Conservation (phyloP, 2,888 invertebrate species). For the Amphiduros pacificus region DNA sequence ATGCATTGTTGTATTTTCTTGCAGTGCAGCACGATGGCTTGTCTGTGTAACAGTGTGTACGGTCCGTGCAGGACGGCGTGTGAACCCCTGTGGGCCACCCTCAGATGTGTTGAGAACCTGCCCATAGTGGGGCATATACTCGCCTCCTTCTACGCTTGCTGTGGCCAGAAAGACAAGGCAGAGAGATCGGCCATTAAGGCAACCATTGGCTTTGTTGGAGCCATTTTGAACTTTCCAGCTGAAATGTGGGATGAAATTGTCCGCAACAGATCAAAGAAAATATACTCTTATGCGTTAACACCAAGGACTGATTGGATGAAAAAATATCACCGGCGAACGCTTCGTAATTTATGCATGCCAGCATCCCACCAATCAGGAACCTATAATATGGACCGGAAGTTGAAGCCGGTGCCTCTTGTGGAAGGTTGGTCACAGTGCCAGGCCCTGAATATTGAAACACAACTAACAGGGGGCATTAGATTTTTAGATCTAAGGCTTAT, state of each 20-base stretch:
- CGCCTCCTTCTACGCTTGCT: conserved; percentile 22
- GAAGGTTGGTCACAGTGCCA: conserved; percentile 29
- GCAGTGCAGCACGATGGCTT: too few relatives aligned
- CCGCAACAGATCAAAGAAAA: conserved; percentile 19
- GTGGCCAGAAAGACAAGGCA: conserved; percentile 16
- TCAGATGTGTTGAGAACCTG: conserved; percentile 27
- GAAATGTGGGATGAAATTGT: conserved; percentile 23
- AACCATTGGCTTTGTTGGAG: conserved; percentile 23
- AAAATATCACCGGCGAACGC: conserved; percentile 1
- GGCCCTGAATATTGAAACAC: conserved; percentile 15
- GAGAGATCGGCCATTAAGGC: conserved; percentile 29
- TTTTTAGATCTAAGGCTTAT: conserved; percentile 28
- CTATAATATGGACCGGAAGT: conserved; percentile 11
- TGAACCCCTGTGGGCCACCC: conserved; percentile 13
- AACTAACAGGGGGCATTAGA: conserved; percentile 25
- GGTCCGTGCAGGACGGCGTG: background rate
- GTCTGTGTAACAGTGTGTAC: too few relatives aligned
- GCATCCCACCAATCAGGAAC: conserved; percentile 27
- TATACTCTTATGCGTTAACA: conserved; percentile 13
- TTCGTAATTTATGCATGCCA: conserved; percentile 24
- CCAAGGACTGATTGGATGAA: conserved; percentile 27
- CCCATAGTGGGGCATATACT: conserved; percentile 25
- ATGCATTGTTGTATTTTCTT: too few relatives aligned
- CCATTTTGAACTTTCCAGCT: conserved; percentile 19
- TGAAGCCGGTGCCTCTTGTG: conserved; percentile 7